Percentiles rank a stretch among this genome's conserved stretches.
phyloP scores from a whole-genome alignment of 1,140 invertebrate species.

The Phymastichus coffea region DNA sequence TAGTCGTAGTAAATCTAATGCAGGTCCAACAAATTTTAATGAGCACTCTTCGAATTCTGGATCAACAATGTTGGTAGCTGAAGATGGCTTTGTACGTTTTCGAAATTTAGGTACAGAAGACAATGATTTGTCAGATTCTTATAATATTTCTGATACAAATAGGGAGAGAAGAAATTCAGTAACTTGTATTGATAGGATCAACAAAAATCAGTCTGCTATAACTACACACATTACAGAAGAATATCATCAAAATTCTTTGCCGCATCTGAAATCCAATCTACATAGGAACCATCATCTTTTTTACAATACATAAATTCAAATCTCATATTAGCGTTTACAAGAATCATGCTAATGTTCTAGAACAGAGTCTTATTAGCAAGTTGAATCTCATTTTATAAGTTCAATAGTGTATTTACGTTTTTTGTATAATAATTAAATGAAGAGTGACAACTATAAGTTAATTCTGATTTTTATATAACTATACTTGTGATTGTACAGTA shows the following conservation, averaged over 20 bases:
- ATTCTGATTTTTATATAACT: too few relatives aligned
- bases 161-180: constrained; percentile 50
- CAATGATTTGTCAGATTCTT: constrained; percentile 48
- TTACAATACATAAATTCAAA: too few relatives aligned
- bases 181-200: constrained; percentile 50
- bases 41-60: constrained; percentile 50
- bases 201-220: constrained; percentile 42
- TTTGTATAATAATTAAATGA: too few relatives aligned
- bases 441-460: too few relatives aligned
- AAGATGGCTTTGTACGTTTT: constrained; percentile 82
- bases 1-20: constrained; percentile 39
- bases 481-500: too few relatives aligned
- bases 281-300: constrained; percentile 41
- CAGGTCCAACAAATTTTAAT: constrained; percentile 39
- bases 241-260: constrained; percentile 37
- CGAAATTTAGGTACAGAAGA: constrained; percentile 63
- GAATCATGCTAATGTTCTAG: too few relatives aligned
- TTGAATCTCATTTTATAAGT: too few relatives aligned
- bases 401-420: too few relatives aligned
- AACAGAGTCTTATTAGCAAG: too few relatives aligned
- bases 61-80: constrained; percentile 74
- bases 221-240: constrained; percentile 35
- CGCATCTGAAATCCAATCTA: constrained; percentile 35
- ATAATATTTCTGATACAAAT: constrained; percentile 45
- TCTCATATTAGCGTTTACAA: too few relatives aligned